Base-by-base conservation (phyloP, 1,140 invertebrate genomes). In the Drosophila pandora region DNA sequence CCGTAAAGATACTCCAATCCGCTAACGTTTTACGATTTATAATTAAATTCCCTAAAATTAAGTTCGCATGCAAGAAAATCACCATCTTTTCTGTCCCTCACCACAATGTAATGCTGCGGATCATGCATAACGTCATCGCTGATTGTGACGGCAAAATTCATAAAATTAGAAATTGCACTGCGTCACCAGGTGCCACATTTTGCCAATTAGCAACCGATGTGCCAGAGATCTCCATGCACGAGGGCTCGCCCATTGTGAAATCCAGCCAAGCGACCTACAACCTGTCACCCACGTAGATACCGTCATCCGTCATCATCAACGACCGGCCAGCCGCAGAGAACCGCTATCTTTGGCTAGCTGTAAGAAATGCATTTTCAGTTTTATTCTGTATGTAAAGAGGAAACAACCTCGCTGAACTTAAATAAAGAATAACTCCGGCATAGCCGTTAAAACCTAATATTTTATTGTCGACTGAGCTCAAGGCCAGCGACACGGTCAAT, bases 181-280 rank as follows among this genome's bases (percentile, higher is more conserved):
- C 21, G 12, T 17, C 47, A n/a, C 68, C 41, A 2, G 32, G 30
- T 3, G 37, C 39, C 25, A 50, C 37, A 3, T 61, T 73, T 21
- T 57, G 62, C 13, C 41, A 45, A 1, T 3, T 43, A 17, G 9
- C 47, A 39, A 21, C 25, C 12, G 58, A 54, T 69, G 58, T n/a
- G 71, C 64, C 21, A 60, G 12, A 48, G 53, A 74, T 25, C 57
- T 73, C 22, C 59, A 75, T 47, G 64, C 59, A 49, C 65, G 65
- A 2, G 50, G 22, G 6, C 7, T 55, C 22, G 56, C 56, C 1
- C 28, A 64, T 10, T 75, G 72, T 50, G 52, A 41, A 9, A 49
- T 32, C 28, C 52, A 75, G 9, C 45, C 53, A 37, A 71, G 56
- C 25, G 22, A 60, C 8, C 21, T 59, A 13, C 54, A 52, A 3